Conservation (phyloP, 2,797 vertebrate genomes). For the Oceanodroma leucorhoa region DNA sequence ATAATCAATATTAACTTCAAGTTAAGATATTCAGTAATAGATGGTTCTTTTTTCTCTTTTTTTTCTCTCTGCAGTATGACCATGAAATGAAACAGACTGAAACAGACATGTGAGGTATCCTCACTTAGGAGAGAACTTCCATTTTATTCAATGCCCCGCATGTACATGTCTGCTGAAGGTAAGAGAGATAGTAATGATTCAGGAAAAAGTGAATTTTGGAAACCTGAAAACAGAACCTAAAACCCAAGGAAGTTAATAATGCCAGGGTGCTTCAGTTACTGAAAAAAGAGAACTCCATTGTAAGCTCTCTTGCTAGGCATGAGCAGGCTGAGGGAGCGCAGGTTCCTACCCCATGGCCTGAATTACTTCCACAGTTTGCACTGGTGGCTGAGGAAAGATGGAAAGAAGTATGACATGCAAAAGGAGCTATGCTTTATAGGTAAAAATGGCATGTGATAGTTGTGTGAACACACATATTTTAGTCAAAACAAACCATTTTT, state of each 20-base stretch:
- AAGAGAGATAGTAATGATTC: not conserved
- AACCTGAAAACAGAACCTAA: not conserved
- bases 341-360: not conserved
- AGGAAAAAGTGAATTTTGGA: not conserved
- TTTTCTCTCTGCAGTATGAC: not conserved
- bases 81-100: not conserved
- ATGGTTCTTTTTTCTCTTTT: rapidly evolving
- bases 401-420: not conserved
- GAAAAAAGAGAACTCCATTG: not conserved
- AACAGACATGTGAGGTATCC: not conserved
- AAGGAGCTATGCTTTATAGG: not conserved
- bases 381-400: not conserved
- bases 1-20: not conserved
- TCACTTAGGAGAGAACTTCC: not conserved
- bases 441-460: not conserved
- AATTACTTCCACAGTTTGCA: not conserved
- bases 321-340: not conserved
- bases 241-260: not conserved
- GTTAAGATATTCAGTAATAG: not conserved
- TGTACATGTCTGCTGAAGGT: not conserved
- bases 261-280: not conserved
- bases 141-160: not conserved
- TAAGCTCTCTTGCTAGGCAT: not conserved
- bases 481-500: not conserved
- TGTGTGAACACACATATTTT: not conserved